Evolutionary conservation across 2,888 invertebrate species (phyloP), one percentile per base, ranked within the genome.

Genomic region (Amblyjoppa proteus): DNA sequence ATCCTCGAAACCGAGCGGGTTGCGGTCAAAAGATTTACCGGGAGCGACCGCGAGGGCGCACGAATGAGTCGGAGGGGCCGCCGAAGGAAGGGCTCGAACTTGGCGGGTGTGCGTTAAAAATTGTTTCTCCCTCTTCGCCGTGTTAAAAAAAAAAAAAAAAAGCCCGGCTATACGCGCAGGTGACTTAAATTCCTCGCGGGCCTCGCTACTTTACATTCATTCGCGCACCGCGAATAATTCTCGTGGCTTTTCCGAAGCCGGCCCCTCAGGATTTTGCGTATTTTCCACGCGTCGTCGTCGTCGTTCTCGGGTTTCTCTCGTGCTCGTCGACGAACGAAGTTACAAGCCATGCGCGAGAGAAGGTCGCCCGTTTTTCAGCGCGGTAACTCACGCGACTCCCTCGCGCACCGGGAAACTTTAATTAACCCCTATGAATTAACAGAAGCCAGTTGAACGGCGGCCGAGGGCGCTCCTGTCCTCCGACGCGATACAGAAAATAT

Each of bases 371-470:
- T 53, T 53, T 49, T 53, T 45, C 51, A 9, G 3, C 69, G 20
- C 70, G 34, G 68, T 71, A 76, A 84, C 68, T 84, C 61, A 68
- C 53, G 25, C 70, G n/a, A 56, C n/a, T 25, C 25, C 25, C 61
- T 13, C 61, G 53, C 41, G n/a, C 61, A 16, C 25, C 58, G 68
- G 76, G 81, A 84, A 84, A 81, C 84, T 84, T 84, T 84, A 84
- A 84, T 84, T 84, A 84, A 84, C 84, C 71, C 61, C 76, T 56
- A 76, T 73, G 80, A 77, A 84, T 84, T 84, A 82, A 77, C 82
- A 20, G 20, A 71, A 56, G 66, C 7, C 53, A 6, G 53, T 31
- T 16, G 13, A 31, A 31, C 61, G 1, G 31, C 20, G 61, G 31
- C 61, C 20, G 61, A 31, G 61, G 1, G 13, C 66, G 25, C 64